phyloP scores from a whole-genome alignment of 1,140 invertebrate genomes.

The Psix sp. region DNA sequence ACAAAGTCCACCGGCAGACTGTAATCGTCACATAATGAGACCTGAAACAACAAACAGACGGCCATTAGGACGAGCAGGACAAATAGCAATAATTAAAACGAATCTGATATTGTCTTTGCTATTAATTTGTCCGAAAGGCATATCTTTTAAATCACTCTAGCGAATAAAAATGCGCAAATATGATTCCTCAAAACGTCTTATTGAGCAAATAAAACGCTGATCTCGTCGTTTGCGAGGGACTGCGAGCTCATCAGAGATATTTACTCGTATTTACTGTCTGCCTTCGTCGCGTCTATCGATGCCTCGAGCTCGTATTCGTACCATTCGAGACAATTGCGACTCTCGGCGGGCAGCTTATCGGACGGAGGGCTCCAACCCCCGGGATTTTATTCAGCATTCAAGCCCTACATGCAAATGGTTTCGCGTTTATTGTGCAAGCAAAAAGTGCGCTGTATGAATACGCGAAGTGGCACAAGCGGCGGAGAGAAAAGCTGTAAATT shows the following conservation, averaged over 20 bases:
- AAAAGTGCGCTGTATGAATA: slow-evolving; percentile 72
- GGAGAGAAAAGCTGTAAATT: slow-evolving; percentile 46
- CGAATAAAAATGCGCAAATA: slow-evolving; percentile 32
- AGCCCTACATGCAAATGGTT: slow-evolving; percentile 73
- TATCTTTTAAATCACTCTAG: slow-evolving; percentile 12
- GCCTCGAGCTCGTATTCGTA: slow-evolving; percentile 51
- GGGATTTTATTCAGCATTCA: slow-evolving; percentile 62
- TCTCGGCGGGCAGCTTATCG: slow-evolving; percentile 72
- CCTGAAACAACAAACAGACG: slow-evolving; percentile 78
- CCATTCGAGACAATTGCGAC: slow-evolving; percentile 74
- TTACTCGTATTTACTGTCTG: slow-evolving; percentile 67
- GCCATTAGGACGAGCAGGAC: no score
- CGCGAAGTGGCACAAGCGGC: slow-evolving; percentile 70
- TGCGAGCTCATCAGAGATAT: slow-evolving; percentile 70
- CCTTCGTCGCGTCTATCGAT: slow-evolving; percentile 62
- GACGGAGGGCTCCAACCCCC: slow-evolving; percentile 50
- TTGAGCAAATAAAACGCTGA: slow-evolving; percentile 41
- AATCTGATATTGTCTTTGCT: no score
- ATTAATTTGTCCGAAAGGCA: not conserved
- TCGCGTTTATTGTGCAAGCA: slow-evolving; percentile 72
- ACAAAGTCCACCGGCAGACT: slow-evolving; percentile 88
- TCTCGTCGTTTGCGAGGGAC: slow-evolving; percentile 40
- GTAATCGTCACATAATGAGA: slow-evolving; percentile 87
- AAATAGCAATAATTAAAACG: no score
- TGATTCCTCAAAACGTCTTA: slow-evolving; percentile 41